Evolutionary conservation across 2,888 invertebrate species (phyloP).

Genomic region (Pristionchus arcanus): DNA sequence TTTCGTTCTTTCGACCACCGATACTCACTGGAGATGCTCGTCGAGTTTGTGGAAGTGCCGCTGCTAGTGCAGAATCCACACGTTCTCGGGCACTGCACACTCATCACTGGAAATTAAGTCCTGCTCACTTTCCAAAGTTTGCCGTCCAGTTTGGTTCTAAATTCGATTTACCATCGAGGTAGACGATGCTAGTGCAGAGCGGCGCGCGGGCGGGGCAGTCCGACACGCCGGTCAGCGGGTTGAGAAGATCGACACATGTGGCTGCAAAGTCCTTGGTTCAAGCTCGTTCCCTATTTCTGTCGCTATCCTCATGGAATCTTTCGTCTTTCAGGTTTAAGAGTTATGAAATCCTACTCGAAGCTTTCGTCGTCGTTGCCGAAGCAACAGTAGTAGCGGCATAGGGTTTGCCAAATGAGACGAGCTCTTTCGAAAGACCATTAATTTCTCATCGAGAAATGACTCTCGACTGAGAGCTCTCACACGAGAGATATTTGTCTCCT

Average conservation of each 20-base stretch:
- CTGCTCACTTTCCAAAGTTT: too few species aligned
- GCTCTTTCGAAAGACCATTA: too few species aligned
- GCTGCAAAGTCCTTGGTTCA: background rate
- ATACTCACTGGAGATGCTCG: background rate
- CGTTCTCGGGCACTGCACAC: background rate
- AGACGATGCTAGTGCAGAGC: background rate
- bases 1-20: background rate
- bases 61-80: constrained; percentile 1
- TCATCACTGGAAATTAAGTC: constrained; percentile 26
- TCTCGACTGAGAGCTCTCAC: too few species aligned
- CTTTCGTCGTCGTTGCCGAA: background rate
- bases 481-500: too few species aligned
- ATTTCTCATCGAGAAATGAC: too few species aligned
- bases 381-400: background rate
- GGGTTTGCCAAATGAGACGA: too few species aligned
- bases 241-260: background rate
- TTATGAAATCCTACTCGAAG: too few species aligned
- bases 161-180: background rate
- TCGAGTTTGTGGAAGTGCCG: background rate
- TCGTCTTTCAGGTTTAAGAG: too few species aligned
- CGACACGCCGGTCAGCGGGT: background rate
- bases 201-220: background rate
- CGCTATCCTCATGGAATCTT: too few species aligned
- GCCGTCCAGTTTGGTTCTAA: too few species aligned
- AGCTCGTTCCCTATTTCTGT: too few species aligned